Base-by-base conservation (phyloP, 1,140 invertebrate species). In the Drosophila trapezifrons region DNA sequence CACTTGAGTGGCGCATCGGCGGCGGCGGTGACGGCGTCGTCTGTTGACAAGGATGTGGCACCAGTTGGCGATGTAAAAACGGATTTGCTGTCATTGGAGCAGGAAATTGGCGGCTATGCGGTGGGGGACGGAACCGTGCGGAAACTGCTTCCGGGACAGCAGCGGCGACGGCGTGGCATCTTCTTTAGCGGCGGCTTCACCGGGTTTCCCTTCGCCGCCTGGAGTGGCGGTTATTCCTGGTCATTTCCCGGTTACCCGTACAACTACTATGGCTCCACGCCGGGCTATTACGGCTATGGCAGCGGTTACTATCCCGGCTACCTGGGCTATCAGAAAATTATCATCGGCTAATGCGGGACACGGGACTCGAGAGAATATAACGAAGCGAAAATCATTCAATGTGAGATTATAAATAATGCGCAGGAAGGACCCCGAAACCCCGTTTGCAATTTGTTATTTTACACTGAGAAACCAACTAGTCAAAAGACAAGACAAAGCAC, bases 31-130 rank as follows among this genome's bases (percentile, higher is more conserved):
- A 60, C 54, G 51, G 46, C 73, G 51, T 35, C 38, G 62, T 65
- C 83, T 89, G 83, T 71, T 89, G 83, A 87, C 83, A 86, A 87
- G 83, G 83, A 86, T 79, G 83, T 83, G 76, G 84, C 84, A 66
- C 79, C 83, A 86, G 83, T 76, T 86, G 83, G 79, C 76, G 84
- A 66, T 86, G 79, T 80, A 64, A 83, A 87, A 86, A 77, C 83
- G 83, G 83, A 86, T 86, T 73, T 86, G 64, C 83, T 79, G 83
- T 89, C 83, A 86, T 89, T 86, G 67, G 60, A 86, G 84, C 83
- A 87, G 83, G 83, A 86, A 86, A 86, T 86, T 86, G 83, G 79
- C 79, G 84, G 84, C 83, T 79, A 73, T 69, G 54, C 57, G 76
- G 64, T 64, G 47, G 18, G 29, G 46, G 25, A 17, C 15, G 47